Evolutionary conservation across 2,113 vertebrate species (phyloP), one percentile per base, ranked within the genome.

Genomic region (Cyanocitta stelleri): DNA sequence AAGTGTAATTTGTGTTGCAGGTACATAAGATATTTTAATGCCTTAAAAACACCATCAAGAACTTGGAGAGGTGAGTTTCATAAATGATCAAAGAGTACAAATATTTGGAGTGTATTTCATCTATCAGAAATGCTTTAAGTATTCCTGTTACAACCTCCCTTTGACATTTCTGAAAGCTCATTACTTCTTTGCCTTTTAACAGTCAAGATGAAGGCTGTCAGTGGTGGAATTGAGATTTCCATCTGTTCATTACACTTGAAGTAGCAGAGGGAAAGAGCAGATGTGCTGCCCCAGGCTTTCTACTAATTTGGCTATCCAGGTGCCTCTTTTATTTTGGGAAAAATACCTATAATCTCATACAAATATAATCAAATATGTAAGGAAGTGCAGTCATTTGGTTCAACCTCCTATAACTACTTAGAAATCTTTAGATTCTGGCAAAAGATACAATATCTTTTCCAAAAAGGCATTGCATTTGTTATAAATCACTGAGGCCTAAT

Each of bases 271-370:
- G 8, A 91, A 91, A 68, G 61, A 80, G 71, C 95, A 96, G 92
- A 72, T 96, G 85, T 92, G 49, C 81, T 89, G 79, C 90, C 84
- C 52, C 52, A 74, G 94, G 87, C 93, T 81, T 95, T 84, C 22
- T 54, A 22, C 63, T 92, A 59, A 72, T 91, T 89, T 85, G 63
- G n/a, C 78, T 92, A 17, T 75, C 66, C 95, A 91, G 46, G 69
- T 75, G 55, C 77, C 32, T 78, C 66, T 73, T 85, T 78, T 63
- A 19, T 88, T 88, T 90, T 85, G 52, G 54, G 48, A 26, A 83
- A 74, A 90, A 86, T 69, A n/a, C 11, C 32, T 88, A 13, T 63
- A 86, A 75, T 76, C 3, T 68, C 71, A n/a, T 54, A 27, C 43
- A 79, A 76, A 61, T 91, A n/a, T 46, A n/a, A 79, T 67, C 18